These are phyloP conservation scores for Leptoclinus maculatus DNA, from an alignment of 2,797 vertebrate species.

Conservation along the genomic window DNA sequence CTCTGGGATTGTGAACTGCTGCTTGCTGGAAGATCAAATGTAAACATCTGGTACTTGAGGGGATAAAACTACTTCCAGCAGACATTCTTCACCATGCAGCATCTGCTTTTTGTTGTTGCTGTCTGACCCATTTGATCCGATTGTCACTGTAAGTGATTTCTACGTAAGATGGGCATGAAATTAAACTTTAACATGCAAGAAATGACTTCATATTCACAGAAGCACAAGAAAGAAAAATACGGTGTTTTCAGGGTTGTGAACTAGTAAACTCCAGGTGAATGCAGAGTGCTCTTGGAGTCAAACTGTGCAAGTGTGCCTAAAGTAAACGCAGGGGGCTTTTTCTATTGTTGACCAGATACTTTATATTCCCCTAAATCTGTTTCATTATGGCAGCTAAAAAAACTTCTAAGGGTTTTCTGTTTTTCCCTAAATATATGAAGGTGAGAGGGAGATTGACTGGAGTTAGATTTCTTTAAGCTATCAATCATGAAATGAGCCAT, in stretches of 20 bases:
- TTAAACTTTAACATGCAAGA: conserved; percentile 41
- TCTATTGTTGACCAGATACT: background rate
- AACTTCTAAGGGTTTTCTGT: background rate
- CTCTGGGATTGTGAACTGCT: conserved; percentile 51
- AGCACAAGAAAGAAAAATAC: background rate
- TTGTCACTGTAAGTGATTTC: conserved; percentile 12
- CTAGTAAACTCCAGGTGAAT: background rate
- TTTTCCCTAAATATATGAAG: background rate
- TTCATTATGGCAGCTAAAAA: conserved; percentile 14
- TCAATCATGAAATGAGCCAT: background rate
- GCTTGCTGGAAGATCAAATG: conserved; percentile 64
- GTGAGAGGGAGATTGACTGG: background rate
- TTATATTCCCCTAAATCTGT: conserved; percentile 34
- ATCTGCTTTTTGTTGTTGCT: conserved; percentile 40
- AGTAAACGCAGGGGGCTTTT: too few relatives aligned
- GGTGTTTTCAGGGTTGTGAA: background rate
- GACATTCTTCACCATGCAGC: conserved; percentile 8
- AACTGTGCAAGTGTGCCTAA: too few relatives aligned
- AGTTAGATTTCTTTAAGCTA: background rate
- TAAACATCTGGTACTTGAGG: conserved; percentile 57
- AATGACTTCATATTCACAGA: conserved; percentile 23
- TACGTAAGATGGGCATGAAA: conserved; percentile 56
- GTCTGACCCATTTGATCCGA: conserved; percentile 30
- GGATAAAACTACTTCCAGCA: conserved; percentile 38
- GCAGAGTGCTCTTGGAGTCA: background rate